Conservation (phyloP, 2,797 vertebrate genomes). For the Tamandua tetradactyla region DNA sequence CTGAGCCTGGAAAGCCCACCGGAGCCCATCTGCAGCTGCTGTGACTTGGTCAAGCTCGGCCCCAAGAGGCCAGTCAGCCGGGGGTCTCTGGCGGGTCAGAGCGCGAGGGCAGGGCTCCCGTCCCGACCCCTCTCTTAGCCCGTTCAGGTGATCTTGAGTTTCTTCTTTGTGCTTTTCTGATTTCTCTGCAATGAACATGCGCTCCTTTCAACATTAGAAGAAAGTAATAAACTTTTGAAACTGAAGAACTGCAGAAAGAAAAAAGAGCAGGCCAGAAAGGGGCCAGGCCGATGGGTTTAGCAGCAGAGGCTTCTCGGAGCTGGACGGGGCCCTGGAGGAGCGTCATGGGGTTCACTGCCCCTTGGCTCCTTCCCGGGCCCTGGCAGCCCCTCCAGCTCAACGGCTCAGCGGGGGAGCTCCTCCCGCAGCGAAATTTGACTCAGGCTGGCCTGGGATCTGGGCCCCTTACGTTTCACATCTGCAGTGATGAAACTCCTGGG, state of each 20-base stretch:
- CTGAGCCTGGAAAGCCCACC: too few species aligned
- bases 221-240: not conserved
- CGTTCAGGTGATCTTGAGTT: not conserved
- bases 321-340: constrained; percentile 6
- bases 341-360: not conserved
- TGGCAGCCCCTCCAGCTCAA: not conserved
- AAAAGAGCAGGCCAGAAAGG: not conserved
- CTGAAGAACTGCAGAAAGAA: not conserved
- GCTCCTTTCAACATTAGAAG: not conserved
- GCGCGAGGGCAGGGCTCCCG: too few species aligned
- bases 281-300: not conserved
- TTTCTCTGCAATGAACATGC: not conserved
- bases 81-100: too few species aligned
- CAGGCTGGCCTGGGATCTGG: not conserved
- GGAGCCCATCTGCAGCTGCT: too few species aligned
- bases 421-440: not conserved
- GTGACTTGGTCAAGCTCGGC: too few species aligned
- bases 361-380: not conserved
- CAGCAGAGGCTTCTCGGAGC: constrained; percentile 1
- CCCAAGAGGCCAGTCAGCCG: too few species aligned
- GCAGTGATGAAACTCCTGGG: not conserved
- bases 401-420: not conserved
- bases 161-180: not conserved
- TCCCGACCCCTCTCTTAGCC: too few species aligned
- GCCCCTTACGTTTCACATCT: not conserved